These are phyloP conservation scores for Zaprionus kolodkinae DNA, from an alignment of 1,140 invertebrate species.

Conservation along the genomic window DNA sequence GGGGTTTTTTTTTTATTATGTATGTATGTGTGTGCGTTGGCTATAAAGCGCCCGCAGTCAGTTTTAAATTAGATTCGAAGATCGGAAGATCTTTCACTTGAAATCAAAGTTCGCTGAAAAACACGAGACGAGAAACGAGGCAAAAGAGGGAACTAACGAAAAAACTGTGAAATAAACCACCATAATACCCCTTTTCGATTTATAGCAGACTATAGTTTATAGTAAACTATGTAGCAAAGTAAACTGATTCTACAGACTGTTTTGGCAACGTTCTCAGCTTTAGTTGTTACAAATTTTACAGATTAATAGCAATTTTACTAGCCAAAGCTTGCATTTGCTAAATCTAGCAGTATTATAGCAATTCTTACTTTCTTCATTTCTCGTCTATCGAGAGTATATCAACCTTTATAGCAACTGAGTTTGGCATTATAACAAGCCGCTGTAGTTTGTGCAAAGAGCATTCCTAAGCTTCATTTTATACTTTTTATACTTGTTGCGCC, in stretches of 20 bases:
- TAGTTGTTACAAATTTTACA: no score
- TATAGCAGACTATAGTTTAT: background rate
- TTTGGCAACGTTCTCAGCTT: no score
- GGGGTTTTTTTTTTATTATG: background rate
- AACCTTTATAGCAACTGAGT: background rate
- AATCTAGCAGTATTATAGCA: no score
- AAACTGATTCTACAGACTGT: background rate
- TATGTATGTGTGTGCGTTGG: background rate
- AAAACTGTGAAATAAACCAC: background rate
- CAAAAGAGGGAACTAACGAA: background rate
- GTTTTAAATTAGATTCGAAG: conserved; percentile 20
- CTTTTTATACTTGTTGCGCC: background rate
- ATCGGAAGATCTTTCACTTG: conserved; percentile 31
- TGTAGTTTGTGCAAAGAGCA: background rate
- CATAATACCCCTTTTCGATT: background rate
- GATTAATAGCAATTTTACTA: background rate
- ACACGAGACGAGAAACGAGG: background rate
- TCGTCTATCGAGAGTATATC: background rate
- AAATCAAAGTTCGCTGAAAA: conserved; percentile 14
- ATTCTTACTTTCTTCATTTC: no score
- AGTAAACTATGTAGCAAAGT: background rate
- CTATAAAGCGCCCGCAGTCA: background rate
- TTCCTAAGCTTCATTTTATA: background rate
- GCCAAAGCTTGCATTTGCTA: background rate
- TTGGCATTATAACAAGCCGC: background rate